Evolutionary conservation across 2,113 vertebrate species (phyloP).

Genomic region (Brienomyrus longianalis): DNA sequence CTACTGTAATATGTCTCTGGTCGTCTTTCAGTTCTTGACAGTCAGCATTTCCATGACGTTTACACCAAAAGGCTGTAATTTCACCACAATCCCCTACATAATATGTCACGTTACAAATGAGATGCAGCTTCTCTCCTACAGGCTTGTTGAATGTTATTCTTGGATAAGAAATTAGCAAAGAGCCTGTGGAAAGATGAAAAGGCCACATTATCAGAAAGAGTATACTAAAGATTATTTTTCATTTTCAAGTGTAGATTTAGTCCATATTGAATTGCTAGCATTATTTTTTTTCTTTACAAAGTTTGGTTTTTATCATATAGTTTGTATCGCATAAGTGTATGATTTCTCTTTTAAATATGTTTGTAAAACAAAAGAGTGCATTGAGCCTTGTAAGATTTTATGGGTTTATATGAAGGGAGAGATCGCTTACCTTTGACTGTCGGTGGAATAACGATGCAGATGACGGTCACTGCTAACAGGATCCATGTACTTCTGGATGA

Average conservation of each 20-base stretch:
- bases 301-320: neutral
- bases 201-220: neutral
- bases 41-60: neutral
- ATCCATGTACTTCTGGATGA: no score
- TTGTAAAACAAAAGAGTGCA: neutral
- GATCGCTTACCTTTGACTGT: neutral
- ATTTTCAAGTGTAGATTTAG: neutral
- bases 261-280: neutral
- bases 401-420: neutral
- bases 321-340: neutral
- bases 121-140: neutral
- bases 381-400: neutral
- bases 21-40: neutral
- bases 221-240: neutral
- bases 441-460: neutral
- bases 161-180: neutral
- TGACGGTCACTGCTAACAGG: neutral
- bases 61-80: neutral
- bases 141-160: neutral
- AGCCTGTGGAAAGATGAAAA: neutral
- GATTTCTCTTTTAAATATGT: neutral
- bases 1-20: neutral
- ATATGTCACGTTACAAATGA: neutral
- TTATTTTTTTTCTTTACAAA: neutral
- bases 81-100: neutral